These are phyloP conservation scores for Saccopteryx bilineata DNA, from an alignment of 2,113 vertebrate genomes.

Conservation along the genomic window DNA sequence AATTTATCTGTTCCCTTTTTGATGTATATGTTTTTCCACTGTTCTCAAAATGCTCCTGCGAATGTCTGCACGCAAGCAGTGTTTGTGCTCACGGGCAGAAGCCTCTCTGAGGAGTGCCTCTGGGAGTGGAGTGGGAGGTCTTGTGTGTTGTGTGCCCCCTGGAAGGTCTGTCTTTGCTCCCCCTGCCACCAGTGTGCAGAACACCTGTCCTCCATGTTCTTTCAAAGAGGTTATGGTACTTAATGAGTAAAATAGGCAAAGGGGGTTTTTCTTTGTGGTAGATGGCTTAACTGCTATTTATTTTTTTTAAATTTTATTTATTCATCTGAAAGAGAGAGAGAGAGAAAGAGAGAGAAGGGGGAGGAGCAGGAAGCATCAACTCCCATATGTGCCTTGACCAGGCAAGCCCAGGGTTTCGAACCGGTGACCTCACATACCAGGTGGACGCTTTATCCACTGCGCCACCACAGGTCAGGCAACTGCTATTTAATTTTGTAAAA, in stretches of 20 bases:
- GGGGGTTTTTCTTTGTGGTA: not conserved
- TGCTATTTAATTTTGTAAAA: slow-evolving; percentile 54
- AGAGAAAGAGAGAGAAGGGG: too few relatives aligned
- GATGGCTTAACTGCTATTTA: slow-evolving; percentile 20
- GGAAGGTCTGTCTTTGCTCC: not conserved
- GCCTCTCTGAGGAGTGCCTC: not conserved
- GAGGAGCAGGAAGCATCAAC: too few relatives aligned
- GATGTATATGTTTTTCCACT: not conserved
- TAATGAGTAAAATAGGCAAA: slow-evolving; percentile 4
- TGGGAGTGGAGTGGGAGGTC: not conserved
- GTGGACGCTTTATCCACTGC: too few relatives aligned
- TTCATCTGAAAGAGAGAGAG: too few relatives aligned
- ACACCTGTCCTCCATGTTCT: not conserved
- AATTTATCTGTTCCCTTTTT: not conserved
- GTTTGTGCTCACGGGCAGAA: not conserved
- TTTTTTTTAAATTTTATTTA: slow-evolving; percentile 28
- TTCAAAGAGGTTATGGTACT: slow-evolving; percentile 6
- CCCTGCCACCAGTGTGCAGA: not conserved
- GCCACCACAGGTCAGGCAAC: not conserved
- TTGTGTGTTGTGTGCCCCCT: not conserved
- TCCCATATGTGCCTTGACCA: too few relatives aligned
- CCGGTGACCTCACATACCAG: too few relatives aligned
- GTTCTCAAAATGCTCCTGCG: not conserved
- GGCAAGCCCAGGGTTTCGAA: too few relatives aligned
- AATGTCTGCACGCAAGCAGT: not conserved